phyloP scores from a whole-genome alignment of 2,888 invertebrate genomes.

The Stegana nigrithorax region DNA sequence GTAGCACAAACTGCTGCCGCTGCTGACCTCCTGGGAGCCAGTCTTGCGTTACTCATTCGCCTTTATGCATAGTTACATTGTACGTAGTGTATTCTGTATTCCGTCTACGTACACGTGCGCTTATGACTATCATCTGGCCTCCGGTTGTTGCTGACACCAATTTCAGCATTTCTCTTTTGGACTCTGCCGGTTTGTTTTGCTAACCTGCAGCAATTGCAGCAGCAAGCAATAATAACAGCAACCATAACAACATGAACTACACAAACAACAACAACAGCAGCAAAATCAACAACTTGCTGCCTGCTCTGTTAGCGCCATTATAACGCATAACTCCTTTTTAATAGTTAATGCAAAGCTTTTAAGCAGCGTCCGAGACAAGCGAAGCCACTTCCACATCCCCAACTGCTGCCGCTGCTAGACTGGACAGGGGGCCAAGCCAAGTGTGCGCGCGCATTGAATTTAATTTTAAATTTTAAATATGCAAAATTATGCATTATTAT shows the following conservation, averaged over 20 bases:
- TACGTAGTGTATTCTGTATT: too few relatives aligned
- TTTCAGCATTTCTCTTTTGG: neutral
- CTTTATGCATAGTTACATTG: too few relatives aligned
- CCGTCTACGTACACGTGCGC: too few relatives aligned
- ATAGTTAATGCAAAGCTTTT: slow-evolving; percentile 61
- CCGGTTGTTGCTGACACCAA: neutral
- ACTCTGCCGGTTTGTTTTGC: neutral
- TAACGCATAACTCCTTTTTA: slow-evolving; percentile 54
- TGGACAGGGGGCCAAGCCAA: neutral
- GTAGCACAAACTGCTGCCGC: too few relatives aligned
- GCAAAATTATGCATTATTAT: neutral
- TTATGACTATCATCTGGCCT: too few relatives aligned
- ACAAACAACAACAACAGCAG: neutral
- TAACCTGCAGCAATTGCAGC: neutral
- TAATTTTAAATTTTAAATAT: neutral
- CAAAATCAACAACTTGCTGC: neutral
- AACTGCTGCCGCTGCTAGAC: neutral
- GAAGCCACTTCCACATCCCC: neutral
- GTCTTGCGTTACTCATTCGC: too few relatives aligned
- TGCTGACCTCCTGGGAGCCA: too few relatives aligned
- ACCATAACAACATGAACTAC: too few relatives aligned
- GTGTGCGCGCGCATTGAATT: neutral
- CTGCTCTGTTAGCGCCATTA: slow-evolving; percentile 39
- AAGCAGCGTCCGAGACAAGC: slow-evolving; percentile 45
- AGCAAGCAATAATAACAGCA: neutral